Percentiles rank a stretch among this genome's conserved stretches.
These are phyloP conservation scores for Onthophagus sagittarius DNA, from an alignment of 2,888 invertebrate genomes.

Conservation along the genomic window DNA sequence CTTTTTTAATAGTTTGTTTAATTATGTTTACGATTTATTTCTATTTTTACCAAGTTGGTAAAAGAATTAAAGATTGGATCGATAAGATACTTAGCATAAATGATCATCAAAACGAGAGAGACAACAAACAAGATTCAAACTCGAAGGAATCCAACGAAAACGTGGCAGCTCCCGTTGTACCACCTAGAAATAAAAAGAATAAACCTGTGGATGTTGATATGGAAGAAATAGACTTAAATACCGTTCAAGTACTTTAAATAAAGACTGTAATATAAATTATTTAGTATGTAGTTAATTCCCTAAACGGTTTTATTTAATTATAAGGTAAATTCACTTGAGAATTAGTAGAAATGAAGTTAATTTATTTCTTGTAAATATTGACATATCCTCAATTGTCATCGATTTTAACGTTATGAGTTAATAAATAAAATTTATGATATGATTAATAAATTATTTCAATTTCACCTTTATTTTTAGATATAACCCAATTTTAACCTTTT, in stretches of 20 bases:
- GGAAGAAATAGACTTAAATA: neutral
- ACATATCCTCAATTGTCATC: too few relatives aligned
- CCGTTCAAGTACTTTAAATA: neutral
- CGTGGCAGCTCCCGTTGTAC: neutral
- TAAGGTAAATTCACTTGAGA: too few relatives aligned
- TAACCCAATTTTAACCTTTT: too few relatives aligned
- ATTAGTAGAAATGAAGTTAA: too few relatives aligned
- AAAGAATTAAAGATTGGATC: slow-evolving; percentile 61
- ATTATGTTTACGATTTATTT: slow-evolving; percentile 66
- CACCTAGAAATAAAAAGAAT: neutral
- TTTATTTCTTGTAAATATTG: too few relatives aligned
- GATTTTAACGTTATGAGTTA: too few relatives aligned
- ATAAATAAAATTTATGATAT: too few relatives aligned
- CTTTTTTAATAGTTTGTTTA: slow-evolving; percentile 63
- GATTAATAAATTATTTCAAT: too few relatives aligned
- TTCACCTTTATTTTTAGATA: too few relatives aligned
- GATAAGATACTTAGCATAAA: neutral
- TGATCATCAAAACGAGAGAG: neutral
- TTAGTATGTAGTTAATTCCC: too few relatives aligned
- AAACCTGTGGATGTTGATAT: neutral
- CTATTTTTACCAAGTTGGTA: slow-evolving; percentile 72
- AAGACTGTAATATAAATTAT: too few relatives aligned
- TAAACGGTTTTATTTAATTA: too few relatives aligned
- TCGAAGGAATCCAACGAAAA: neutral
- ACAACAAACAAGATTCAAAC: neutral